Percentiles rank a stretch among this genome's conserved stretches.
Conservation (phyloP, 2,113 vertebrate genomes). For the Brevimyrus niger region DNA sequence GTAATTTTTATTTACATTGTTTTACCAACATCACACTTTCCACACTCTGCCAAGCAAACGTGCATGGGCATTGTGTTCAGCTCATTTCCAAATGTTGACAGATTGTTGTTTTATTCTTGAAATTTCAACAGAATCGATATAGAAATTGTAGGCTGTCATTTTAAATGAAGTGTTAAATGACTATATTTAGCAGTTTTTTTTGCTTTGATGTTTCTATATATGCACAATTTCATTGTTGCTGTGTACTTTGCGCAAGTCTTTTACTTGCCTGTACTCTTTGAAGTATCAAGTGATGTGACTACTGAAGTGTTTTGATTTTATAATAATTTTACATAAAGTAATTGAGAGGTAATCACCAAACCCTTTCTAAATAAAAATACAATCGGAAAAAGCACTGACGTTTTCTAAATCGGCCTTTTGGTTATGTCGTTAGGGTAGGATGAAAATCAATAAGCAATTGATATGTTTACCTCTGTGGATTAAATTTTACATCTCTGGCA, state of each 20-base stretch:
- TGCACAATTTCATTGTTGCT: background rate
- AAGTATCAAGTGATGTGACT: background rate
- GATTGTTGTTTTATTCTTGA: background rate
- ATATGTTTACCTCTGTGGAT: constrained; percentile 2
- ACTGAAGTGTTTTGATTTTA: background rate
- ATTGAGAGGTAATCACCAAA: background rate
- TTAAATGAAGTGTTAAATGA: background rate
- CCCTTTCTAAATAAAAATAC: background rate
- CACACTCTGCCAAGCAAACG: background rate
- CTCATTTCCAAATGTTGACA: background rate
- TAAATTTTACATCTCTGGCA: background rate
- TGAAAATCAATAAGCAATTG: constrained; percentile 9
- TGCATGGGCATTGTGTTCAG: background rate
- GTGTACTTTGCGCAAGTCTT: background rate
- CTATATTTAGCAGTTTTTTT: background rate
- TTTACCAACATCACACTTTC: background rate
- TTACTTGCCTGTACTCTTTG: background rate
- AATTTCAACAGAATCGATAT: background rate
- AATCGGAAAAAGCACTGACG: background rate
- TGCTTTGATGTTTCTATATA: background rate
- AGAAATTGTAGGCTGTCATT: background rate
- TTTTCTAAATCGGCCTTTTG: background rate
- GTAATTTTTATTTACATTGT: background rate
- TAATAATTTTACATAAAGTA: background rate
- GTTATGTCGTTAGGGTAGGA: background rate